Base-by-base conservation (phyloP, 2,888 invertebrate species). In the Busseola fusca region DNA sequence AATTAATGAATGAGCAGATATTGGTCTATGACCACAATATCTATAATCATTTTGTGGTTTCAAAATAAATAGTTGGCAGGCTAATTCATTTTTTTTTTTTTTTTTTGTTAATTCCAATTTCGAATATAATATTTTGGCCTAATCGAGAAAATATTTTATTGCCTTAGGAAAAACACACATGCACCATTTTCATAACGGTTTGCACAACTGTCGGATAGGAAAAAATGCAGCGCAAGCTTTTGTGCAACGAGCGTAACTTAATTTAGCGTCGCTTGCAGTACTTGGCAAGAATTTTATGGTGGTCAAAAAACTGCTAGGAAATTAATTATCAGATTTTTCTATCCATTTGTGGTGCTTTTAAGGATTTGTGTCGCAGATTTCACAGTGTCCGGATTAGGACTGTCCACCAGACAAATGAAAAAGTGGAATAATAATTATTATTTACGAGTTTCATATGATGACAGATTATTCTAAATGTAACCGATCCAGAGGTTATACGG, bases 191-290 rank as follows among this genome's bases (percentile, higher is more conserved):
- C 10, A 66, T 66, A 63, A 59, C 56, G 60, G n/a, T n/a, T 63
- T 64, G 56, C 63, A 50, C 30, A 56, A 56, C n/a, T 60, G 59
- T 66, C 50, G 69, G 63, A 69, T 69, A 69, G 34, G 21, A 81
- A 81, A 74, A 79, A 79, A 56, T 58, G 68, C 72, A 50, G 40
- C 9, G n/a, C 56, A 64, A 21, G 40, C 63, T 59, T 64, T 25
- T 77, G n/a, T 64, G n/a, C 60, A 72, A 76, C 48, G 69, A 77
- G 64, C 18, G 42, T 57, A 66, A 77, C 77, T 67, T 64, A 77
- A 72, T 72, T 59, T 37, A 10, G 27, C 42, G 57, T 52, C 52
- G 56, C 14, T 68, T 54, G 56, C 45, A 78, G 64, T 27, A 27
- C 34, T 25, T 42, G 30, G 25, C n/a, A 54, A 58, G 68, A 52